Conservation (phyloP, 2,888 invertebrate genomes). For the Azorinus chamasolen region DNA sequence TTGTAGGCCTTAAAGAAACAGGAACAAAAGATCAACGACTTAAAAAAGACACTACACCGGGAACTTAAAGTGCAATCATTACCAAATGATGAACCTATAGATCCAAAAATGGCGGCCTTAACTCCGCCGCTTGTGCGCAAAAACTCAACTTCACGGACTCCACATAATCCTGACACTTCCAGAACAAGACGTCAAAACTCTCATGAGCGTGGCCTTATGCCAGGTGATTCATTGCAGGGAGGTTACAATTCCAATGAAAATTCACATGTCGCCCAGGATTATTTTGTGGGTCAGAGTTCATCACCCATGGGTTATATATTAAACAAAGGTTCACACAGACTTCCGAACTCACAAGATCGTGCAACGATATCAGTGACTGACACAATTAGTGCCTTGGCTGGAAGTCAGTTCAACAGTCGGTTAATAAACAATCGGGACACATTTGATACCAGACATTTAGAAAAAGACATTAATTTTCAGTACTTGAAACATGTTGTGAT, state of each 20-base stretch:
- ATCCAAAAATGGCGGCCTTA: constrained; percentile 50
- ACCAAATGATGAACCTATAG: constrained; percentile 85
- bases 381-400: background rate
- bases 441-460: constrained; percentile 80
- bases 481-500: constrained; percentile 97
- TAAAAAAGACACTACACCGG: constrained; percentile 96
- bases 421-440: constrained; percentile 18
- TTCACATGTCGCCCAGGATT: constrained; percentile 47
- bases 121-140: constrained; percentile 59
- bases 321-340: constrained; percentile 11
- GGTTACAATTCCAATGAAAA: constrained; percentile 24
- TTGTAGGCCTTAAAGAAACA: constrained; percentile 90
- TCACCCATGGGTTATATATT: constrained; percentile 22
- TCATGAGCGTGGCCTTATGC: constrained; percentile 33
- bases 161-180: constrained; percentile 19
- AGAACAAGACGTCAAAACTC: constrained; percentile 34
- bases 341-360: constrained; percentile 28
- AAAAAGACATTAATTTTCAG: constrained; percentile 91
- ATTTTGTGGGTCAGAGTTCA: constrained; percentile 41
- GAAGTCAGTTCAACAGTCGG: background rate
- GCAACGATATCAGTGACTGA: constrained; percentile 56
- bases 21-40: constrained; percentile 94
- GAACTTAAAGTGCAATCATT: constrained; percentile 89
- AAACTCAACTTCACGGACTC: constrained; percentile 36
- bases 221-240: constrained; percentile 42